A percentile compares a stretch with the other conserved stretches of the same genome.
Evolutionary conservation across 2,888 invertebrate species (phyloP).

Genomic region (Andrena flavipes): DNA sequence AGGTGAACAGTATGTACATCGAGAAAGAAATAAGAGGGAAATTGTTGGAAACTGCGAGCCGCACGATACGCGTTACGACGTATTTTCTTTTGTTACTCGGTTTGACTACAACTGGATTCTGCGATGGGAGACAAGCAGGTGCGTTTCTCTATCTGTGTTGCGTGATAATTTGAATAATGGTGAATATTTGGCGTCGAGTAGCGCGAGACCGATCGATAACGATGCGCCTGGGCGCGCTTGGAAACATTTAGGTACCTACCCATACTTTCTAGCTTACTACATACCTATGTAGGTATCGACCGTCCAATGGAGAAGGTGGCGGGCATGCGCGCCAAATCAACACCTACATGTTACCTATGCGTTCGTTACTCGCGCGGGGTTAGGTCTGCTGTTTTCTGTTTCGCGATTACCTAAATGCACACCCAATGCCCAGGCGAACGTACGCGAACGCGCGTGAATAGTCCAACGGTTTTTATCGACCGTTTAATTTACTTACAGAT

Average conservation of each 20-base stretch:
- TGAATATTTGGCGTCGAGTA: not conserved
- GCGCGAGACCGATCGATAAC: constrained; percentile 40
- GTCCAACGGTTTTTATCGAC: not conserved
- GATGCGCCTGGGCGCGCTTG: constrained; percentile 22
- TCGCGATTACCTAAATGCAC: not conserved
- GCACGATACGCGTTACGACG: not conserved
- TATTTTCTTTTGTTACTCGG: constrained; percentile 28
- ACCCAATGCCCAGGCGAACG: not conserved
- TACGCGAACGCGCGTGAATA: not conserved
- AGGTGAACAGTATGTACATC: constrained; percentile 43
- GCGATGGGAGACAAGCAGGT: constrained; percentile 35
- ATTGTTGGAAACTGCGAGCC: constrained; percentile 5
- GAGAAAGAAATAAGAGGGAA: constrained; percentile 30
- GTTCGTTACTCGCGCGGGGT: not conserved
- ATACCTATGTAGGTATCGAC: constrained; percentile 24
- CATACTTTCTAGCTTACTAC: too few relatives aligned
- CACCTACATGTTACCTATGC: too few relatives aligned
- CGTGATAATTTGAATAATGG: not conserved
- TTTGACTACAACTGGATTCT: constrained; percentile 4
- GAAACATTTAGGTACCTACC: constrained; percentile 18
- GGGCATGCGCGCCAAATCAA: constrained; percentile 39
- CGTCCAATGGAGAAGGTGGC: not conserved
- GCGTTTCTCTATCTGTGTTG: not conserved
- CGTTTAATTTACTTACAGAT: constrained; percentile 13
- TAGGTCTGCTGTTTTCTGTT: not conserved